phyloP scores from a whole-genome alignment of 2,797 vertebrate species.

The Xiphophorus birchmanni region DNA sequence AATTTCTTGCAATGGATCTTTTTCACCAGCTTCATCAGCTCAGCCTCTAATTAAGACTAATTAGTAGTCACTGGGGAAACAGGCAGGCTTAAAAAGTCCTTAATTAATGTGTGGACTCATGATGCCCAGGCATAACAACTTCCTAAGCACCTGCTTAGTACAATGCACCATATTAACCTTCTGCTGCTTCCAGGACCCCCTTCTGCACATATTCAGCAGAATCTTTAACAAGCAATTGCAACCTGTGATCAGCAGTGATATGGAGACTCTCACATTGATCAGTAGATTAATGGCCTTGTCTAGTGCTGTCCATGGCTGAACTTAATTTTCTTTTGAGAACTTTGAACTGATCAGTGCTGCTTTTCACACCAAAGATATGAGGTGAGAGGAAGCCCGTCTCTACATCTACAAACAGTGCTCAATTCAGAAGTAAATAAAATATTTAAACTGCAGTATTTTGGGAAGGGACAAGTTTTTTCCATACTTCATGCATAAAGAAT shows the following conservation, averaged over 20 bases:
- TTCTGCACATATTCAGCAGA: conserved; percentile 46
- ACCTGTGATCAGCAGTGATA: conserved; percentile 40
- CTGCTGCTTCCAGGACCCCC: conserved; percentile 43
- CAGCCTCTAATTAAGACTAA: conserved; percentile 77
- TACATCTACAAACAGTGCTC: not conserved
- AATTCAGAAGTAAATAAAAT: not conserved
- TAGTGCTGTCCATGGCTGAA: not conserved
- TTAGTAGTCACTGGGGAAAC: conserved; percentile 70
- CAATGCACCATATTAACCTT: conserved; percentile 66
- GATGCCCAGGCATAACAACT: conserved; percentile 62
- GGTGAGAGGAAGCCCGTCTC: not conserved
- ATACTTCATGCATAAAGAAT: not conserved
- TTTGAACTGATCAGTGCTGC: not conserved
- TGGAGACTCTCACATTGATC: conserved; percentile 31
- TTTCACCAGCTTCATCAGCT: conserved; percentile 71
- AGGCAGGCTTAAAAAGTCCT: conserved; percentile 61
- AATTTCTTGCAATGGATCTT: conserved; percentile 47
- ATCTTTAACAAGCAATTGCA: conserved; percentile 49
- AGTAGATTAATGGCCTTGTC: conserved; percentile 35
- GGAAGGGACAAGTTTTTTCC: not conserved
- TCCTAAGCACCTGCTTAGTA: conserved; percentile 69
- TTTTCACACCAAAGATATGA: not conserved
- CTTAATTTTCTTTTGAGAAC: not conserved
- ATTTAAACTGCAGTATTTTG: not conserved
- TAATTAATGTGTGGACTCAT: conserved; percentile 75